Base-by-base conservation (phyloP, 2,113 vertebrate species). In the Tretioscincus oriximinensis region DNA sequence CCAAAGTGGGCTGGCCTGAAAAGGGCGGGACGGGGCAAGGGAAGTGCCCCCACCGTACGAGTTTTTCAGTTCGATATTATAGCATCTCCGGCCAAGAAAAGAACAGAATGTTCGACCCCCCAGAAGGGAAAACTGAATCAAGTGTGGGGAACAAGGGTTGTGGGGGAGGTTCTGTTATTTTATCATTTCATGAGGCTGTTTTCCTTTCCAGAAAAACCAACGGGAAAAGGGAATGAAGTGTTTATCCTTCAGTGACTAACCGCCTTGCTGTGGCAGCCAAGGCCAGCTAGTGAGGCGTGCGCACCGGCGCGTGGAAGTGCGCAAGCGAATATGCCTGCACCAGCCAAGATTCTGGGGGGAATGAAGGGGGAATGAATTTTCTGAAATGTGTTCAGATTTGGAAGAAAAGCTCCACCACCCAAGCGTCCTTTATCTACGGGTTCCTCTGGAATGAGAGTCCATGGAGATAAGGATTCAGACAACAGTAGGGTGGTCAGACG, bases 221-320 rank as follows among this genome's bases (percentile, higher is more conserved):
- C 2, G 14, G 18, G 54, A 58, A 58, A 16, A 65, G 65, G 2
- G 69, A 63, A 80, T n/a, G 7, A 21, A 45, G 61, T 29, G 21
- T 26, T 80, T 51, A 65, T 64, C 45, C 74, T 76, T 76, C 74
- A 45, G 28, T 64, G 70, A 49, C 60, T 73, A 80, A 80, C 12
- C 16, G 20, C 20, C 64, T 31, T 18, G 45, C 20, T 28, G 24
- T 4, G 51, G 26, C 63, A 77, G 9, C 5, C 26, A 47, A 64
- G 35, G n/a, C 35, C 60, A 16, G 58, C 35, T 29, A 60, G 3
- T 12, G 3, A 58, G 77, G 18, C 31, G 20, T 8, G 14, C n/a
- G 24, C 4, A n/a, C 10, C 35, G 7, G 31, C 21, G 24, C 60
- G 2, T 20, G 29, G 2, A 21, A 18, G 71, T 9, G n/a, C n/a